These are phyloP conservation scores for Phrynosoma platyrhinos DNA, from an alignment of 2,113 vertebrate genomes.

Conservation along the genomic window DNA sequence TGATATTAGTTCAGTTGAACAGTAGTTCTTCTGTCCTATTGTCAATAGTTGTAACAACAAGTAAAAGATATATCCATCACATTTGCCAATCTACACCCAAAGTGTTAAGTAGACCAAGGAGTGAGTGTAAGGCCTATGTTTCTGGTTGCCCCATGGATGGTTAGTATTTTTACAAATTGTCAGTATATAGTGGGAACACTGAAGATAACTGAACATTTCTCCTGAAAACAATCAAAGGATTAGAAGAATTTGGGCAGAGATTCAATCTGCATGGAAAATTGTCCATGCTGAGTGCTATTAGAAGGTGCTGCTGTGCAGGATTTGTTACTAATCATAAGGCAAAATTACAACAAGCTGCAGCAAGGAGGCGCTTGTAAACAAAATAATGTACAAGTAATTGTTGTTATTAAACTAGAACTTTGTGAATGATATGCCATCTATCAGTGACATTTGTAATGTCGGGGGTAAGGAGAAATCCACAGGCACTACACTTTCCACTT, in stretches of 20 bases:
- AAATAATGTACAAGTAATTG: constrained; percentile 76
- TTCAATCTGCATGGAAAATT: constrained; percentile 79
- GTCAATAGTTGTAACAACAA: constrained; percentile 63
- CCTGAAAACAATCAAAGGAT: constrained; percentile 85
- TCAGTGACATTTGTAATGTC: constrained; percentile 65
- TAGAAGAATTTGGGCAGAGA: constrained; percentile 83
- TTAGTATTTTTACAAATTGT: constrained; percentile 78
- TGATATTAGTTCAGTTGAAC: neutral
- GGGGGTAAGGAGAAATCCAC: constrained; percentile 60
- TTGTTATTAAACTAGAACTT: constrained; percentile 76
- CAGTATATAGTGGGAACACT: constrained; percentile 68
- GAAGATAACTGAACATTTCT: constrained; percentile 73
- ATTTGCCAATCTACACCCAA: constrained; percentile 56
- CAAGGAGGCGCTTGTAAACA: constrained; percentile 77
- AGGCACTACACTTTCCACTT: constrained; percentile 26
- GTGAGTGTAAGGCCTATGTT: constrained; percentile 70
- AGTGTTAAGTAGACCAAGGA: constrained; percentile 66
- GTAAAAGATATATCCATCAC: constrained; percentile 64
- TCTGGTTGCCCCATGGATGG: constrained; percentile 65
- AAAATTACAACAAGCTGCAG: constrained; percentile 72
- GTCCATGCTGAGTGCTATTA: constrained; percentile 88
- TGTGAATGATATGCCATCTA: constrained; percentile 73
- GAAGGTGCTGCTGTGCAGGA: constrained; percentile 79
- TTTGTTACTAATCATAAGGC: constrained; percentile 75
- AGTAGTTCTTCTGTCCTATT: neutral